phyloP scores from a whole-genome alignment of 2,888 invertebrate species.

The Odontocerum albicorne region DNA sequence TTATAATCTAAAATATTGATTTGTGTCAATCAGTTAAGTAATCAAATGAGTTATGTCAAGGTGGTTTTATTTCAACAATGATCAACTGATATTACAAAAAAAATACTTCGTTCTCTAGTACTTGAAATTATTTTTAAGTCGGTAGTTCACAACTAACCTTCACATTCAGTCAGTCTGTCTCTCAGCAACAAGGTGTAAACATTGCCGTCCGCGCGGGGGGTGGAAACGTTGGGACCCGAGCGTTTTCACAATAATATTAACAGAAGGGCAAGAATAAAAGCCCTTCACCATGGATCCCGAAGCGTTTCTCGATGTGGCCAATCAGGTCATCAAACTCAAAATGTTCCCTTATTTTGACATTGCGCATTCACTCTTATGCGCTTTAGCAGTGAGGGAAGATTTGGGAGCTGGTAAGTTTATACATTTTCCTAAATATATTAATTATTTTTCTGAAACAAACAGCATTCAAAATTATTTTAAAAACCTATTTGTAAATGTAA shows the following conservation, averaged over 20 bases:
- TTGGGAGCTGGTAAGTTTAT: conserved; percentile 87
- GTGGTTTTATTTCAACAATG: too few relatives aligned
- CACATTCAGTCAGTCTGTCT: conserved; percentile 31
- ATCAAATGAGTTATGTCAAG: too few relatives aligned
- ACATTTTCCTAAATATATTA: too few relatives aligned
- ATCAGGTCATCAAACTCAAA: conserved; percentile 97
- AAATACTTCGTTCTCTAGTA: too few relatives aligned
- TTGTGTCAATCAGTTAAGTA: too few relatives aligned
- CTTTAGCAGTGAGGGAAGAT: conserved; percentile 94
- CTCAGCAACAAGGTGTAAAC: conserved; percentile 25
- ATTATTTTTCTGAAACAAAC: too few relatives aligned
- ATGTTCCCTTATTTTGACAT: conserved; percentile 99
- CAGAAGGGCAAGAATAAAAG: conserved; percentile 38
- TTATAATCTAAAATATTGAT: too few relatives aligned
- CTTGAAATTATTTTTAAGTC: too few relatives aligned
- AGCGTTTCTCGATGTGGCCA: conserved; percentile 96
- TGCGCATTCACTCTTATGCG: conserved; percentile 94
- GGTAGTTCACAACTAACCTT: too few relatives aligned
- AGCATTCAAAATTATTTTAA: neutral
- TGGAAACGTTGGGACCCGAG: conserved; percentile 22
- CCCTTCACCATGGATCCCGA: conserved; percentile 83
- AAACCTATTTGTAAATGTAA: too few relatives aligned
- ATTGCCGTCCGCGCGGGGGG: conserved; percentile 14
- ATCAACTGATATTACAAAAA: too few relatives aligned
- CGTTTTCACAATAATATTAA: conserved; percentile 20